These are phyloP conservation scores for Callionymus lyra DNA, from an alignment of 2,113 vertebrate species.

Conservation along the genomic window DNA sequence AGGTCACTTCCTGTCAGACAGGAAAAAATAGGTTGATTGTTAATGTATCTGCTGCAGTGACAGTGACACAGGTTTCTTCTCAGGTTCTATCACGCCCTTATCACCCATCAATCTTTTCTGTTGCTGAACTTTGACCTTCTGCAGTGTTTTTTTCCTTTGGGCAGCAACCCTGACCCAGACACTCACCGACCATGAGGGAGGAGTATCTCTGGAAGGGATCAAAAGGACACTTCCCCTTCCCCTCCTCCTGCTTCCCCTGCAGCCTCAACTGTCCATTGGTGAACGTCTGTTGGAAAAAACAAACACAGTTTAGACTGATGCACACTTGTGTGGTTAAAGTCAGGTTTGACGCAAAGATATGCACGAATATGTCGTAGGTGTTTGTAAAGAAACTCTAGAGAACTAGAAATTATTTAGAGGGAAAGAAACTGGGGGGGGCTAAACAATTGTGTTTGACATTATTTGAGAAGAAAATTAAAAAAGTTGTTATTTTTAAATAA, in stretches of 20 bases:
- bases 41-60: slow-evolving; percentile 48
- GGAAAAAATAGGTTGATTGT: neutral
- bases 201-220: slow-evolving; percentile 64
- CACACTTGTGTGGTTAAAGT: too few relatives aligned
- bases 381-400: too few relatives aligned
- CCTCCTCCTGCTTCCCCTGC: slow-evolving; percentile 48
- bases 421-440: too few relatives aligned
- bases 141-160: neutral
- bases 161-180: slow-evolving; percentile 14
- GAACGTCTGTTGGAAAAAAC: slow-evolving; percentile 71
- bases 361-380: too few relatives aligned
- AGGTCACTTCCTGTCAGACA: slow-evolving; percentile 56
- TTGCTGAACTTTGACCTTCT: slow-evolving; percentile 21
- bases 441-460: too few relatives aligned
- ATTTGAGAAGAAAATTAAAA: too few relatives aligned
- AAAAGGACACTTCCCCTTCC: slow-evolving; percentile 73
- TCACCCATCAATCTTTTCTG: slow-evolving; percentile 1
- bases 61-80: too few relatives aligned
- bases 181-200: slow-evolving; percentile 67
- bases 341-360: too few relatives aligned
- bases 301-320: slow-evolving; percentile 52
- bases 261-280: slow-evolving; percentile 43
- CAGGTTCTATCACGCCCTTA: slow-evolving; percentile 1
- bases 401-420: too few relatives aligned
- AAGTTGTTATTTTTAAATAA: too few relatives aligned